Evolutionary conservation across 2,113 vertebrate species (phyloP), one percentile per base, ranked within the genome.

Genomic region (Hystrix cristata): DNA sequence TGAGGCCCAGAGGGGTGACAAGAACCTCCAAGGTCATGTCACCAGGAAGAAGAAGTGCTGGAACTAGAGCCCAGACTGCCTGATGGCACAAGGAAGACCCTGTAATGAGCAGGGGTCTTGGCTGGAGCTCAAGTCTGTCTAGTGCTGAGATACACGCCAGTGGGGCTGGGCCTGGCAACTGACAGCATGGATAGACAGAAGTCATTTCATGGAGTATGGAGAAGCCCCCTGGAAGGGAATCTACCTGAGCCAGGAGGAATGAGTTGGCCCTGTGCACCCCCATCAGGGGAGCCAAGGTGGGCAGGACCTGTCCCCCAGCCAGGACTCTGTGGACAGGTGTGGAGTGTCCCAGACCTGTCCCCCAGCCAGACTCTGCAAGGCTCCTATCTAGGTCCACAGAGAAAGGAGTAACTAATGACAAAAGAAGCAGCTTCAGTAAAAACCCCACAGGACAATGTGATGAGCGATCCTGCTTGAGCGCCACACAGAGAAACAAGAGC

Each of bases 201-300:
- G 79, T 69, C 84, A 14, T 14, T 15, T 51, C 21, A 4, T 0
- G 31, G 65, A 14, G n/a, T 34, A 87, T 1, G n/a, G 80, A 90
- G 60, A 82, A 3, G 12, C n/a, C 8, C 59, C 53, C 59, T 19
- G 83, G 87, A 81, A 46, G 4, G 78, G 72, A 81, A 64, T 25
- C 83, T 14, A 29, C 29, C 18, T 3, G 21, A 85, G 31, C 65
- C 9, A 83, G 71, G 46, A 80, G 72, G 51, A 67, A 43, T 0
- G 12, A 80, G n/a, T 13, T 72, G 3, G 1, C 46, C 13, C 21
- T 0, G 0, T 8, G 43, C 4, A 18, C 12, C 43, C 69, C 57
- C 25, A 5, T 48, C 11, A 25, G 15, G 46, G 74, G 38, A 57
- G 21, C 48, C 72, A 80, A 34, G 11, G 14, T 18, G 12, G 57